Evolutionary conservation across 2,797 vertebrate species (phyloP).

Genomic region (Sus cebifrons): DNA sequence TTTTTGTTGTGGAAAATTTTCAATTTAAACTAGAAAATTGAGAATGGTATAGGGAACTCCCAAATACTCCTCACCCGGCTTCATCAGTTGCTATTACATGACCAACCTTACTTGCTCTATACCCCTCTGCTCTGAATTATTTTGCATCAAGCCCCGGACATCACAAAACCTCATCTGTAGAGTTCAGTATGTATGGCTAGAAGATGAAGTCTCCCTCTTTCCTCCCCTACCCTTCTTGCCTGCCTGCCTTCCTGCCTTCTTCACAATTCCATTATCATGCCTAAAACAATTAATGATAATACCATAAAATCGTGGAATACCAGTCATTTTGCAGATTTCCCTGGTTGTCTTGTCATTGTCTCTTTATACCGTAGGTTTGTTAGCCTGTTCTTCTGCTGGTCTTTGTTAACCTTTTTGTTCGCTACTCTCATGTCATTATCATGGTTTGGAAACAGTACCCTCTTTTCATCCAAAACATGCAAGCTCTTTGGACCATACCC

Average conservation of each 20-base stretch:
- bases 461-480: neutral
- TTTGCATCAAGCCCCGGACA: neutral
- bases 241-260: neutral
- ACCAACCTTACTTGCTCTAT: neutral
- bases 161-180: neutral
- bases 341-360: too few relatives aligned
- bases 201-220: neutral
- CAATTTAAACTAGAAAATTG: neutral
- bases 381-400: accelerated
- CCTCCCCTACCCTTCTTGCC: neutral
- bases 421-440: neutral
- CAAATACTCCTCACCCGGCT: neutral
- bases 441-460: neutral
- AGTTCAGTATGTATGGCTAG: neutral
- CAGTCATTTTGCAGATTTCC: neutral
- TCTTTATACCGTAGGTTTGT: neutral
- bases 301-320: neutral
- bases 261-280: neutral
- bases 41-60: neutral
- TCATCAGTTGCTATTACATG: neutral
- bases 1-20: neutral
- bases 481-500: neutral
- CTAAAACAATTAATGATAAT: neutral
- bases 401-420: neutral
- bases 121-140: neutral